A percentile compares a stretch with the other conserved stretches of the same genome.
Conservation (phyloP, 2,113 vertebrate species). For the Holacanthus passer region DNA sequence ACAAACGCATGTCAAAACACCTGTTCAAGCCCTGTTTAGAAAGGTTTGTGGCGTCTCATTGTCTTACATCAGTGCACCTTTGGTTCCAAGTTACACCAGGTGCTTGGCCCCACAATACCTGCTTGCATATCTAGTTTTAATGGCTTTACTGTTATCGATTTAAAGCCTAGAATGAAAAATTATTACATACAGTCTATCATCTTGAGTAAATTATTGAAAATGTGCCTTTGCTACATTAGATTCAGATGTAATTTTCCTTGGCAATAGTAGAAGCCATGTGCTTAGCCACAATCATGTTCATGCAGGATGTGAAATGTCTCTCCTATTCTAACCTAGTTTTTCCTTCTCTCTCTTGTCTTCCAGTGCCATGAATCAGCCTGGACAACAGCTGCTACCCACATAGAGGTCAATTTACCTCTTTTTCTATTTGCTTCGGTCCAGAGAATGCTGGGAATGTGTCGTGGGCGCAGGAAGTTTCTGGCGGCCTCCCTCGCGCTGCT, state of each 20-base stretch:
- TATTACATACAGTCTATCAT: neutral
- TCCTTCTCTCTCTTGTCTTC: slow-evolving; percentile 8
- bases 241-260: neutral
- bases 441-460: slow-evolving; percentile 99
- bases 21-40: neutral
- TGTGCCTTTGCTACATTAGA: neutral
- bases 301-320: neutral
- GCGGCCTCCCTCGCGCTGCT: slow-evolving; percentile 93
- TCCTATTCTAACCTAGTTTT: slow-evolving; percentile 5
- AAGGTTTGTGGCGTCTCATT: neutral
- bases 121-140: neutral
- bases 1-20: neutral
- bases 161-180: neutral
- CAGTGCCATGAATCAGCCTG: slow-evolving; percentile 90
- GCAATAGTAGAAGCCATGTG: neutral
- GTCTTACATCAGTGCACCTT: neutral
- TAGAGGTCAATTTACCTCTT: slow-evolving; percentile 86
- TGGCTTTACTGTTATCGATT: neutral
- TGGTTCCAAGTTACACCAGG: neutral
- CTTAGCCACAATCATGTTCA: neutral
- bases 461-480: slow-evolving; percentile 98
- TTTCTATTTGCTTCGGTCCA: slow-evolving; percentile 80
- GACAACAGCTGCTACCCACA: slow-evolving; percentile 86
- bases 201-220: neutral
- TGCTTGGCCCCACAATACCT: neutral